These are phyloP conservation scores for Tadarida brasiliensis DNA, from an alignment of 2,797 vertebrate species.

Conservation along the genomic window DNA sequence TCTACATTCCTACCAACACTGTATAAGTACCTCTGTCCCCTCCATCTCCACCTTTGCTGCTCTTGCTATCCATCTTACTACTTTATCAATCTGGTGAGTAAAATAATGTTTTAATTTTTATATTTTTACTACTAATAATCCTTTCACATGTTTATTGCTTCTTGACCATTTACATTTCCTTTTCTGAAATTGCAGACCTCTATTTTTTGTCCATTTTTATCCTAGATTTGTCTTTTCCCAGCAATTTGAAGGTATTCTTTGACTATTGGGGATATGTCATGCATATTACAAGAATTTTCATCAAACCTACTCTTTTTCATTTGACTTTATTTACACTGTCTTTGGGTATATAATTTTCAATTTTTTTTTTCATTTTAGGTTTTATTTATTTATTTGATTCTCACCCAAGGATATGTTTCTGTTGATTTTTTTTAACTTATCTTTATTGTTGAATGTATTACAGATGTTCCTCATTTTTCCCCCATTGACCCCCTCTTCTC, in stretches of 20 bases:
- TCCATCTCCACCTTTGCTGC: neutral
- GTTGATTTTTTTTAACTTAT: too few species aligned
- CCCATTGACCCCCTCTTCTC: too few species aligned
- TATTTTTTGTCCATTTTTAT: conserved; percentile 7
- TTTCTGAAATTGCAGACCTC: neutral
- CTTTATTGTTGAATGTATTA: too few species aligned
- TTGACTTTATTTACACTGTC: neutral
- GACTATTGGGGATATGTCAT: neutral
- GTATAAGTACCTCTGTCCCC: neutral
- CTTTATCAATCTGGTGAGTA: neutral
- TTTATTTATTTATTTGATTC: too few species aligned
- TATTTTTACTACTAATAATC: neutral
- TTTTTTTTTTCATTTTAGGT: neutral
- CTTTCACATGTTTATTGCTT: neutral
- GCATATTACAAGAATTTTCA: neutral
- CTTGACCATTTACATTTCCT: neutral
- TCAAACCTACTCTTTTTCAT: neutral
- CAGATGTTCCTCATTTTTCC: too few species aligned
- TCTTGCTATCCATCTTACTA: neutral
- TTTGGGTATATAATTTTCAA: neutral
- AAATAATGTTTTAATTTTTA: neutral
- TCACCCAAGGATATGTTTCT: too few species aligned
- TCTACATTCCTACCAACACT: neutral
- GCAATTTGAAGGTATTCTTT: conserved; percentile 22
- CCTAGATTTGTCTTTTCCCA: neutral